Evolutionary conservation across 2,888 invertebrate genomes (phyloP).

Genomic region (Artemia sinica): DNA sequence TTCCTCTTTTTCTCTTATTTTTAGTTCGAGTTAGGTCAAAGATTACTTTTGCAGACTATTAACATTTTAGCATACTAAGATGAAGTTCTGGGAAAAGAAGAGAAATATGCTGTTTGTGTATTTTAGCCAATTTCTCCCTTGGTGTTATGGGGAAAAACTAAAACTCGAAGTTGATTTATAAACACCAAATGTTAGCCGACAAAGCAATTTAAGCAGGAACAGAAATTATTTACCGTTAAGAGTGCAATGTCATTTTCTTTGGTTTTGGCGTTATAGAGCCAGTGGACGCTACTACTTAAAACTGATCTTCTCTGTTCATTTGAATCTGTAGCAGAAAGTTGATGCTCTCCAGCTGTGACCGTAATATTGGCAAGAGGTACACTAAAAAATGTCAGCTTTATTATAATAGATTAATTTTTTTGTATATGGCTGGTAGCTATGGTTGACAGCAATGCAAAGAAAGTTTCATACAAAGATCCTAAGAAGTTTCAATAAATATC

Average conservation of each 20-base stretch:
- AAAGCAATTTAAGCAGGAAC: not conserved
- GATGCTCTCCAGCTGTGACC: constrained; percentile 17
- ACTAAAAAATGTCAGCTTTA: no score
- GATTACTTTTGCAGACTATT: no score
- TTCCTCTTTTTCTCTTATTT: no score
- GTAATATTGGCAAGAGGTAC: not conserved
- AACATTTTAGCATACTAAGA: no score
- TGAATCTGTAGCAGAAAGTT: not conserved
- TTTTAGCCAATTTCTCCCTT: constrained; percentile 14
- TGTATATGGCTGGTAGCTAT: no score
- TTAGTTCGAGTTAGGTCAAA: no score
- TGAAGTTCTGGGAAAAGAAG: no score
- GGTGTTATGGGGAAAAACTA: constrained; percentile 17
- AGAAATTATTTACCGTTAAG: not conserved
- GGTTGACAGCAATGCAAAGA: no score
- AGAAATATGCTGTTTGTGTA: not conserved
- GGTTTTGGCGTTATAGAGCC: constrained; percentile 1
- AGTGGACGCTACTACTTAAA: not conserved
- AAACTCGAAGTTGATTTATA: not conserved
- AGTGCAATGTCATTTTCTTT: constrained; percentile 19
- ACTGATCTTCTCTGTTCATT: constrained; percentile 12
- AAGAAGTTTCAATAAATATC: no score
- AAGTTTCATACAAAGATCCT: no score
- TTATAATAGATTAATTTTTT: no score
- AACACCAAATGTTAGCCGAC: no score